Base-by-base conservation (phyloP, 2,888 invertebrate genomes). In the Augochlorella aurata region DNA sequence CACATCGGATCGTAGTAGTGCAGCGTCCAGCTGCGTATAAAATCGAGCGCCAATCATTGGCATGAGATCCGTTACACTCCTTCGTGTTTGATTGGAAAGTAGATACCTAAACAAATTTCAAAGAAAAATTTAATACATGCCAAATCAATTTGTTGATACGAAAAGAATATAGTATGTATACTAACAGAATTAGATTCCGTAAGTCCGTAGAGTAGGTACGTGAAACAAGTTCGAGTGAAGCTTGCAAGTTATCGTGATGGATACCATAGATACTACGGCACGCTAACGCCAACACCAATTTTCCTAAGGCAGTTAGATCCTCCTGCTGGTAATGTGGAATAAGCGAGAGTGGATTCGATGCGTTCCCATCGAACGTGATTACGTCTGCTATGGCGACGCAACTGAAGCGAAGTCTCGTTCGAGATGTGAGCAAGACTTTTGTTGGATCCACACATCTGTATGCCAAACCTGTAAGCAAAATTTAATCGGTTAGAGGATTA, bases 21-120 rank as follows among this genome's bases (percentile, higher is more conserved):
- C 95, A 9, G 97, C 97, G 94, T 99, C 99, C 92, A 99, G 95
- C 94, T 99, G 99, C 0, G 97, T 97, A 94, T 99, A 99, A 94
- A 99, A 99, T 79, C 99, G 95, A 66, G 99, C 99, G 66, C 98
- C 99, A 90, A 99, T 99, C 98, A 99, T 99, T 47, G 99, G 99
- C 99, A 99, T 99, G 90, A 99, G 96, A 94, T 99, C 99, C 85
- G 98, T 98, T 82, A 99, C 97, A 90, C 96, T 97, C 91, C 97
- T 96, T 88, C 97, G 95, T 77, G 94, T 91, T 89, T 94, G 94
- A 89, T 95, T 95, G 67, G 96, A 95, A 90, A 98, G 95, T 92
- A 98, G 94, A 94, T 97, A 97, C 94, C 97, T 97, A 88, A 72
- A 38, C 38, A 7, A 72, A 69, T 65, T 50, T 29, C 71, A 65